Evolutionary conservation across 2,888 invertebrate species (phyloP).

Genomic region (Lissocephala sabroskyi): DNA sequence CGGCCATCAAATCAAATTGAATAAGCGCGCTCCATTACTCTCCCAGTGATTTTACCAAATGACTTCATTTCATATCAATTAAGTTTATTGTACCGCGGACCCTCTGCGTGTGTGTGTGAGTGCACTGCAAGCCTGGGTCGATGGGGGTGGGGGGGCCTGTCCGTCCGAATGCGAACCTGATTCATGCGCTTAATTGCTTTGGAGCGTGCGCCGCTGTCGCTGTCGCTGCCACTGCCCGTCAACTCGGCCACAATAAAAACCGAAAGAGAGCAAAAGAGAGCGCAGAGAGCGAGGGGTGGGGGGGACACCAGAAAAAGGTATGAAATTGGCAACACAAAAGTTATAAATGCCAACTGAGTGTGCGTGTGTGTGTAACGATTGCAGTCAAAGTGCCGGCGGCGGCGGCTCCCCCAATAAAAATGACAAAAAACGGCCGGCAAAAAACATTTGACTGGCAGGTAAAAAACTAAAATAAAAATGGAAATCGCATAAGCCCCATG

Average conservation of each 20-base stretch:
- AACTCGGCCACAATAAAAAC: constrained; percentile 5
- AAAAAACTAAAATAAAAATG: no score
- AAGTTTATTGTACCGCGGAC: constrained; percentile 56
- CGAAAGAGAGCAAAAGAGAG: no score
- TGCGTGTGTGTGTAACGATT: constrained; percentile 2
- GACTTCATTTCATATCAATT: constrained; percentile 72
- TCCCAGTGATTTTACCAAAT: constrained; percentile 63
- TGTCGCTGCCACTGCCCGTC: constrained; percentile 2
- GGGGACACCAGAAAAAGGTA: constrained; percentile 52
- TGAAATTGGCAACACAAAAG: constrained; percentile 54
- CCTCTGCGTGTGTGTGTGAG: background rate
- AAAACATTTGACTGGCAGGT: constrained; percentile 45
- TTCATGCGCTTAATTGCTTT: constrained; percentile 68
- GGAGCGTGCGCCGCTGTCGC: constrained; percentile 50
- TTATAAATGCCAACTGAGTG: constrained; percentile 30
- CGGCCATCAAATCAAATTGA: constrained; percentile 61
- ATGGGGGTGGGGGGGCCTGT: no score
- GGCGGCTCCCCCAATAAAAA: constrained; percentile 47
- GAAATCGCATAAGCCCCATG: no score
- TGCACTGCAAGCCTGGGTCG: no score
- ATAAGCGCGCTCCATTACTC: constrained; percentile 55
- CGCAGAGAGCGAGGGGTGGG: constrained; percentile 9
- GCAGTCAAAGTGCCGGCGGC: constrained; percentile 1
- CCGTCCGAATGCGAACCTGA: constrained; percentile 45
- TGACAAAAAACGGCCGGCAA: constrained; percentile 25